Evolutionary conservation across 92 coral and sea anemone species (phyloP).

Genomic region (Parazoanthus atlanticus): DNA sequence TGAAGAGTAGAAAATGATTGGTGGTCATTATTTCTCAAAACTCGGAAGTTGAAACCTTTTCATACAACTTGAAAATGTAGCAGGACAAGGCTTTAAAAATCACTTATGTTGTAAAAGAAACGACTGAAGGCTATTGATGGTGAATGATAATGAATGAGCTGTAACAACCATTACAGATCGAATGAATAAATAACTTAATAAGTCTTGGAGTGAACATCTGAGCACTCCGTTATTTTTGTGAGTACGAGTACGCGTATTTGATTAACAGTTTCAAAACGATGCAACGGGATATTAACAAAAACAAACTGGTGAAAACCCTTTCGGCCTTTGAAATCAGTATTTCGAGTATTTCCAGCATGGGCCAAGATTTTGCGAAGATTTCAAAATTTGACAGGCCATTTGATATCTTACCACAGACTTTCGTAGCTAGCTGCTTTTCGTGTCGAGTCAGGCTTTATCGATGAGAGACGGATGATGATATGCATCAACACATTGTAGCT

Average conservation of each 20-base stretch:
- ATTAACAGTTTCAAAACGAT: neutral
- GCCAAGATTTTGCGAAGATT: neutral
- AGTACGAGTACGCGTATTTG: neutral
- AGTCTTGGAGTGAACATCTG: too few species aligned
- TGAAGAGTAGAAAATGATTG: neutral
- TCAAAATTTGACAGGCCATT: neutral
- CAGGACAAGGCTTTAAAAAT: too few species aligned
- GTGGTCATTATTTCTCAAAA: neutral
- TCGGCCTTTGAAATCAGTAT: too few species aligned
- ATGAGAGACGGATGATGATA: neutral
- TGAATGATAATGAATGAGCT: neutral
- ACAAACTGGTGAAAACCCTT: too few species aligned
- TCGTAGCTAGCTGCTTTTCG: too few species aligned
- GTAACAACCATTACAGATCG: neutral
- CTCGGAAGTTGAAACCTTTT: too few species aligned
- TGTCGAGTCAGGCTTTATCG: neutral
- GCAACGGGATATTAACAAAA: neutral
- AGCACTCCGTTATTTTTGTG: too few species aligned
- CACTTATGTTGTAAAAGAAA: too few species aligned
- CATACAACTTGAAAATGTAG: too few species aligned
- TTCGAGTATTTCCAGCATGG: too few species aligned
- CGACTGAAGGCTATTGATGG: neutral
- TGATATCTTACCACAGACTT: neutral
- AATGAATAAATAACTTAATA: too few species aligned
- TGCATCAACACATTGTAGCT: neutral